Evolutionary conservation across 2,797 vertebrate genomes (phyloP), one percentile per base, ranked within the genome.

Genomic region (Knipowitschia caucasica): DNA sequence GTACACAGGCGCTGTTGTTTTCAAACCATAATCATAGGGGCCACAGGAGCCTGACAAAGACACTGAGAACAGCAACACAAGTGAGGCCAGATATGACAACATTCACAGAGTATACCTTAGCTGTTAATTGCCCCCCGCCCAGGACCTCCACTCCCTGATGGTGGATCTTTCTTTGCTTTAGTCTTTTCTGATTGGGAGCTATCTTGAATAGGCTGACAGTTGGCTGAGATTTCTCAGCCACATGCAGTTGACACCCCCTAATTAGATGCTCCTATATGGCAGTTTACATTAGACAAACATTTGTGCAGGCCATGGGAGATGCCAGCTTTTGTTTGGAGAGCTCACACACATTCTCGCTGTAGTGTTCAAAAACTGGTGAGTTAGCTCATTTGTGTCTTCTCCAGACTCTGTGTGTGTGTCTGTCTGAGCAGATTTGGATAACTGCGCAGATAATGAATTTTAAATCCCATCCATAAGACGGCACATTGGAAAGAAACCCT

Each of bases 211-310:
- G 62, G 79, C 80, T 89, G 85, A 89, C 88, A 89, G 85, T 89
- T 88, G 83, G 86, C 77, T 83, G 82, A 88, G 85, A 85, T 85
- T 86, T 85, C 77, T 80, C 82, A 77, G 86, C 82, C 85, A 79
- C 85, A 84, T 87, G 84, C 85, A 85, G 80, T 66, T 81, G 80
- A 84, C 83, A 83, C 69, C 64, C 77, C 78, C 81, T 88, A 89
- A 91, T 89, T 90, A 89, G 86, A 88, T 81, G 82, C 80, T 79
- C 70, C 83, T 86, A 84, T 86, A 87, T 81, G 81, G 82, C 56
- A 74, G 77, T 86, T 87, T 88, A 88, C 84, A 86, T 88, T 85
- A 80, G 79, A 86, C 82, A 86, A 87, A 88, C 84, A 86, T 87
- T 87, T 89, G 85, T 78, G 78, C 83, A 77, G 83, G 73, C 85